A percentile compares a stretch with the other conserved stretches of the same genome.
phyloP scores from a whole-genome alignment of 2,797 vertebrate species.

The Phylloscopus collybita region DNA sequence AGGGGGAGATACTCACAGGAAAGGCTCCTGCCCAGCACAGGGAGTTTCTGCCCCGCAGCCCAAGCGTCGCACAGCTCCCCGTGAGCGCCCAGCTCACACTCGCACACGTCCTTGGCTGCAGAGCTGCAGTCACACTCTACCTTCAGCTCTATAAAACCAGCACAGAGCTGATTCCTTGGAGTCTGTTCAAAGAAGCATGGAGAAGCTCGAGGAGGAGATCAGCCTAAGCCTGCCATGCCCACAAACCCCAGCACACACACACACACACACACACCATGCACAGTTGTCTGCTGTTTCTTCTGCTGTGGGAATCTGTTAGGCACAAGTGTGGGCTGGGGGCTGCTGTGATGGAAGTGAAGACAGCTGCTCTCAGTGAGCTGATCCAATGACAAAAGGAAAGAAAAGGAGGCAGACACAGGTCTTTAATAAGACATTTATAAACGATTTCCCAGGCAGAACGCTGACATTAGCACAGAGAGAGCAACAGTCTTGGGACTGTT shows the following conservation, averaged over 20 bases:
- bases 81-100: fast-evolving
- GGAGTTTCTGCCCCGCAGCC: background rate
- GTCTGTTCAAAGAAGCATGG: background rate
- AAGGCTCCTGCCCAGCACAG: fast-evolving
- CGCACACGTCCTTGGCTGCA: fast-evolving
- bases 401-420: slow-evolving; percentile 47
- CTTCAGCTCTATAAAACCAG: background rate
- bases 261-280: background rate
- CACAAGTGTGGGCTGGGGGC: background rate
- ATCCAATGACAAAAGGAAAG: slow-evolving; percentile 45
- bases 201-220: background rate
- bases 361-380: slow-evolving; percentile 60
- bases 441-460: slow-evolving; percentile 40
- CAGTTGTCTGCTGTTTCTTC: background rate
- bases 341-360: slow-evolving; percentile 10
- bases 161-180: background rate
- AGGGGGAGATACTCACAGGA: background rate
- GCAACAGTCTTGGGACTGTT: background rate
- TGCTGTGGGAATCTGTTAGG: slow-evolving; percentile 25
- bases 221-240: background rate
- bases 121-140: background rate
- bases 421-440: slow-evolving; percentile 57
- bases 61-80: fast-evolving
- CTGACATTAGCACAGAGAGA: background rate
- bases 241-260: background rate